phyloP scores from a whole-genome alignment of 2,113 vertebrate genomes.

The Electrona antarctica region DNA sequence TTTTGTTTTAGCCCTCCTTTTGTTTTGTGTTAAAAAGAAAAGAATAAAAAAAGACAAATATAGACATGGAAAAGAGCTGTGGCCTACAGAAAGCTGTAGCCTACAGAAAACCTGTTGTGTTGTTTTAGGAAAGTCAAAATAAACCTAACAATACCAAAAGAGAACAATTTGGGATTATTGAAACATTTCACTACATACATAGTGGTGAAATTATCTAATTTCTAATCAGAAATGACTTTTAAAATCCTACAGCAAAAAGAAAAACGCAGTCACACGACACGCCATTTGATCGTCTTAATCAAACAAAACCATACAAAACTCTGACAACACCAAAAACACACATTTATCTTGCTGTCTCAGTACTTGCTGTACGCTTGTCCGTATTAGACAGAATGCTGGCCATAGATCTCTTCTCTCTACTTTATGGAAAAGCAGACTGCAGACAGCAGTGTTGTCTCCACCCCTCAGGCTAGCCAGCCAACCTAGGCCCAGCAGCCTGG shows the following conservation, averaged over 20 bases:
- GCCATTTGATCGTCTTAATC: no score
- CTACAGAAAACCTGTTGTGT: background rate
- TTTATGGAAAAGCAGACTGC: conserved; percentile 8
- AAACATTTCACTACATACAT: no score
- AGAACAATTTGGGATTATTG: no score
- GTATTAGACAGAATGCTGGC: background rate
- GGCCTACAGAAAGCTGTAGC: background rate
- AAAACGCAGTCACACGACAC: no score
- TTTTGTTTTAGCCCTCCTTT: background rate
- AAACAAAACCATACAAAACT: no score
- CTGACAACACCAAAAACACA: no score
- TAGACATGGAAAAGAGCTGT: background rate
- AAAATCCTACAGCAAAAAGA: no score
- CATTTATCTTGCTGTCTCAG: no score
- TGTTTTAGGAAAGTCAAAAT: background rate
- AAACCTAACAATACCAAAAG: no score
- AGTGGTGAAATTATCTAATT: no score
- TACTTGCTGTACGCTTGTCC: background rate
- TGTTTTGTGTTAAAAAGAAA: background rate
- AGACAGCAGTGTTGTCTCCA: conserved; percentile 15
- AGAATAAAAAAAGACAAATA: background rate
- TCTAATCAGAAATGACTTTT: no score
- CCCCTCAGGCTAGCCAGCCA: conserved; percentile 7
- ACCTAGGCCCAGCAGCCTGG: conserved; percentile 3
- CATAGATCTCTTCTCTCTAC: background rate